phyloP scores from a whole-genome alignment of 1,140 invertebrate species.

The Drosophila micromelanica region DNA sequence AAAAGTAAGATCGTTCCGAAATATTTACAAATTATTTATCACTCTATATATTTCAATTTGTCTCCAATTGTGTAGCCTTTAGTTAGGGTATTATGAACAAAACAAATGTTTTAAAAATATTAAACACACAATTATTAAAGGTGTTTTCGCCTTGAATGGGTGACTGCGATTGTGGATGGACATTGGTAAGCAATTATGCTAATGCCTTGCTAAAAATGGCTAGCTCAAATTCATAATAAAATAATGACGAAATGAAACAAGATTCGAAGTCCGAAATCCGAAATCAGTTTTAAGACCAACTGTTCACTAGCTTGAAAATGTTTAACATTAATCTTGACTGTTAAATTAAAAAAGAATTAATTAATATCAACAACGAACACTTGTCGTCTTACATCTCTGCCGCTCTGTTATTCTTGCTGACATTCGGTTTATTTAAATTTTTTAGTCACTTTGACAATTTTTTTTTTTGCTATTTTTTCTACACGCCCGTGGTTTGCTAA shows the following conservation, averaged over 20 bases:
- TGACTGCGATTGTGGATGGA: conserved; percentile 46
- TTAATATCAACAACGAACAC: conserved; percentile 67
- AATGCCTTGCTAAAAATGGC: conserved; percentile 71
- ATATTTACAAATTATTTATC: neutral
- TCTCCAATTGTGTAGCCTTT: neutral
- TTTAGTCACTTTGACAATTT: conserved; percentile 65
- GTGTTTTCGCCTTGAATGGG: conserved; percentile 76
- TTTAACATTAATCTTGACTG: conserved; percentile 80
- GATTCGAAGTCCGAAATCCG: conserved; percentile 34
- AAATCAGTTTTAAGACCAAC: conserved; percentile 59
- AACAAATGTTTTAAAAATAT: conserved; percentile 67
- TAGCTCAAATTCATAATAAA: conserved; percentile 71
- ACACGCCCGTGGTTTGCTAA: conserved; percentile 42
- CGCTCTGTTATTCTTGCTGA: conserved; percentile 22
- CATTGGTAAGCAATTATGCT: conserved; percentile 75
- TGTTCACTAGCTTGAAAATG: conserved; percentile 66
- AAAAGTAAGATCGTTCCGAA: neutral
- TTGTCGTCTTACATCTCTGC: conserved; percentile 38
- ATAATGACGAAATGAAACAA: conserved; percentile 59
- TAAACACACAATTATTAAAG: conserved; percentile 74
- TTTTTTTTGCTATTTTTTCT: conserved; percentile 22
- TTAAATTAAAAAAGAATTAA: conserved; percentile 81
- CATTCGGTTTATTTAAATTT: conserved; percentile 42
- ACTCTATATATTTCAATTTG: too few relatives aligned
- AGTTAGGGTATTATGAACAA: conserved; percentile 5